Percentiles rank a stretch among this genome's conserved stretches.
phyloP scores from a whole-genome alignment of 2,888 invertebrate species.

The Opisthograptis luteolata region DNA sequence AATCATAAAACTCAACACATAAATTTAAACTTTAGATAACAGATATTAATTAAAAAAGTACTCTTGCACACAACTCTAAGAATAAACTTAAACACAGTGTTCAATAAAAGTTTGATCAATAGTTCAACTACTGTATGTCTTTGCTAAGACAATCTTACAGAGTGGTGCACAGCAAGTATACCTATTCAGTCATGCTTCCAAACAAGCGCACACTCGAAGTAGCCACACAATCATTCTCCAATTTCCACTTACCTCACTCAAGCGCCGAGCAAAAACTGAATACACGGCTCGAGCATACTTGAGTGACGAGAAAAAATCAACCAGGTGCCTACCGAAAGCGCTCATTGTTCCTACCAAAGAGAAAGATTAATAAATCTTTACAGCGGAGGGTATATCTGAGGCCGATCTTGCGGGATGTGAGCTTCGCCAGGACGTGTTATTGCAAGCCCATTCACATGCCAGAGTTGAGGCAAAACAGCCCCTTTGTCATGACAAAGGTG shows the following conservation, averaged over 20 bases:
- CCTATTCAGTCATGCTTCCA: conserved; percentile 31
- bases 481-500: conserved; percentile 84
- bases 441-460: conserved; percentile 83
- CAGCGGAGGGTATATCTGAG: conserved; percentile 78
- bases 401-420: conserved; percentile 81
- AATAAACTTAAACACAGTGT: conserved; percentile 3
- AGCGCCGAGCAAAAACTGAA: conserved; percentile 70
- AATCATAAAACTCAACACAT: background rate
- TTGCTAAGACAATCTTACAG: conserved; percentile 21
- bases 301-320: conserved; percentile 72
- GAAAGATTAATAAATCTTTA: conserved; percentile 83
- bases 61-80: too few species aligned
- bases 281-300: conserved; percentile 65
- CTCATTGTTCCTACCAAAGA: conserved; percentile 79
- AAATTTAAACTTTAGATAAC: background rate
- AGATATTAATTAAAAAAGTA: too few species aligned
- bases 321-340: conserved; percentile 81
- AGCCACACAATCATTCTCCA: conserved; percentile 57
- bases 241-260: conserved; percentile 62
- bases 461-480: conserved; percentile 80
- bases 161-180: conserved; percentile 28
- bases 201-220: conserved; percentile 37
- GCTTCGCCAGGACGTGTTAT: conserved; percentile 79
- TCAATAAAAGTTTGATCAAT: background rate
- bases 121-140: conserved; percentile 1